A percentile compares a stretch with the other conserved stretches of the same genome.
phyloP scores from a whole-genome alignment of 2,888 invertebrate species.

The Rambutsinella grinnellia region DNA sequence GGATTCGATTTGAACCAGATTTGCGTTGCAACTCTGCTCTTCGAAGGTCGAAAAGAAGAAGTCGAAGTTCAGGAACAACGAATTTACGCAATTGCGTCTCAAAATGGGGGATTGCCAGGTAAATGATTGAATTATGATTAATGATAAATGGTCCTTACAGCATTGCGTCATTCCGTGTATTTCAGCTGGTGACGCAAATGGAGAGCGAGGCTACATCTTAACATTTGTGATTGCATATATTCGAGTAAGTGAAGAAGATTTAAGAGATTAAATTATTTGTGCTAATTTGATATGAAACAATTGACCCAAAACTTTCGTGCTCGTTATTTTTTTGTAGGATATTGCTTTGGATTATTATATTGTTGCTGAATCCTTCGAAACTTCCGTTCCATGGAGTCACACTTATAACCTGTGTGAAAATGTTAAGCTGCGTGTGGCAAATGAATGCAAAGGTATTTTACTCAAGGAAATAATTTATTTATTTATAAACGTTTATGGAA shows the following conservation, averaged over 20 bases:
- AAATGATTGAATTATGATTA: too few relatives aligned
- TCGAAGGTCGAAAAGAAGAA: conserved; percentile 85
- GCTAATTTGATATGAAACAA: conserved; percentile 6
- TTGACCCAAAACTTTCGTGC: background rate
- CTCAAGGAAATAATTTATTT: background rate
- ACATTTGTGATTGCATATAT: conserved; percentile 99
- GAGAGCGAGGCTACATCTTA: conserved; percentile 93
- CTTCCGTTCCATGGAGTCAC: conserved; percentile 97
- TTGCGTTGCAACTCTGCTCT: conserved; percentile 92
- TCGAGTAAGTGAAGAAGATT: conserved; percentile 78
- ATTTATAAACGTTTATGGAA: conserved; percentile 2
- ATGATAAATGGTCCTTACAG: too few relatives aligned
- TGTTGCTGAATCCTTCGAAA: conserved; percentile 98
- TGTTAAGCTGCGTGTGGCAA: conserved; percentile 85
- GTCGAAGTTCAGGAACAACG: conserved; percentile 82
- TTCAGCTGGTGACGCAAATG: conserved; percentile 89
- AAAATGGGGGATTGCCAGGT: conserved; percentile 82
- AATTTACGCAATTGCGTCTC: conserved; percentile 83
- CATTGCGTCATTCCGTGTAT: background rate
- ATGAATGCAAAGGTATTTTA: conserved; percentile 72
- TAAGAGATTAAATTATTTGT: background rate
- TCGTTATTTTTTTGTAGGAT: conserved; percentile 76
- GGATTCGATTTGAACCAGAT: conserved; percentile 85
- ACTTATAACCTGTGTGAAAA: conserved; percentile 86
- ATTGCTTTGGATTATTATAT: conserved; percentile 88